Percentiles rank a stretch among this genome's conserved stretches.
Conservation (phyloP, 2,888 invertebrate genomes). For the Drosophila pegasa region DNA sequence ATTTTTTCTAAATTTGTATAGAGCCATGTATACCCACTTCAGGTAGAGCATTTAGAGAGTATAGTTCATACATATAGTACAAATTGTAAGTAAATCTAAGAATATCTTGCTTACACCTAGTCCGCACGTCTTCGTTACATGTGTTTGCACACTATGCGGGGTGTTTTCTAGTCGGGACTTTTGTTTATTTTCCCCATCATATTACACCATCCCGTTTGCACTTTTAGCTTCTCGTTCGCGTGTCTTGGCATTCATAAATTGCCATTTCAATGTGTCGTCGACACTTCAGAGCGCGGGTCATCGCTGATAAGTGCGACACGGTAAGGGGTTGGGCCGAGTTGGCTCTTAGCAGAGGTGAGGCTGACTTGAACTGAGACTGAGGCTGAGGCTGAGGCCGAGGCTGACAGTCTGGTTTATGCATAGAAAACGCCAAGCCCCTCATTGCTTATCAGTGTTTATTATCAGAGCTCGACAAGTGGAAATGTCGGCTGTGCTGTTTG, state of each 20-base stretch:
- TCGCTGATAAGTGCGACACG: constrained; percentile 63
- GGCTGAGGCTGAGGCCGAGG: constrained; percentile 6
- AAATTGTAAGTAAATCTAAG: background rate
- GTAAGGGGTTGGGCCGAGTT: background rate
- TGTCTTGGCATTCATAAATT: constrained; percentile 37
- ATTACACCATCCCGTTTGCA: background rate
- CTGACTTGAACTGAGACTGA: constrained; percentile 2
- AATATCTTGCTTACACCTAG: background rate
- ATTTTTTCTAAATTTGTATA: background rate
- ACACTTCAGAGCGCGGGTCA: constrained; percentile 56
- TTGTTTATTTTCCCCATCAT: background rate
- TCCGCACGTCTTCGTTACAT: background rate
- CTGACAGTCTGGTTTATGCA: constrained; percentile 34
- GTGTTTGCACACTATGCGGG: background rate
- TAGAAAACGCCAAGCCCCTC: constrained; percentile 31
- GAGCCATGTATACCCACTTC: background rate
- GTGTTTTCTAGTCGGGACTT: background rate
- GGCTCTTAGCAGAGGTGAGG: constrained; percentile 20
- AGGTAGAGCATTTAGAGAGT: background rate
- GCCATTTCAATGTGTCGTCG: constrained; percentile 41
- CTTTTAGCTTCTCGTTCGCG: constrained; percentile 10
- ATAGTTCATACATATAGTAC: background rate
- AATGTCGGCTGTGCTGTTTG: constrained; percentile 55
- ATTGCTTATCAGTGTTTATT: constrained; percentile 65
- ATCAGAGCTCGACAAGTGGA: constrained; percentile 55